Evolutionary conservation across 2,113 vertebrate species (phyloP).

Genomic region (Saccopteryx bilineata): DNA sequence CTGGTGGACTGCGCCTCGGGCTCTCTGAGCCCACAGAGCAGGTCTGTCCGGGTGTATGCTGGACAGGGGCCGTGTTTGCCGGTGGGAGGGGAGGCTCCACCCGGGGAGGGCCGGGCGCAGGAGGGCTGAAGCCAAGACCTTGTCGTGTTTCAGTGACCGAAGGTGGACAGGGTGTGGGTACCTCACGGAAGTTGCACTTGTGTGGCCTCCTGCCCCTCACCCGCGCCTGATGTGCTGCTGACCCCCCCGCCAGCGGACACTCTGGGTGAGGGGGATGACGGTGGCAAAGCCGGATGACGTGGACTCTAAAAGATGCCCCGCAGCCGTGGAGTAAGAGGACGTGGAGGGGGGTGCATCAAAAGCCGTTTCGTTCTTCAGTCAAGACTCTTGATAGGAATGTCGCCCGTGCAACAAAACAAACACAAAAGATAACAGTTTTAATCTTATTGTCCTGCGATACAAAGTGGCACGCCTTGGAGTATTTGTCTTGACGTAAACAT

Average conservation of each 20-base stretch:
- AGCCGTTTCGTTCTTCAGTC: background rate
- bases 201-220: conserved; percentile 83
- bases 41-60: conserved; percentile 86
- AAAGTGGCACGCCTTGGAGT: conserved; percentile 32
- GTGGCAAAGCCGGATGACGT: conserved; percentile 82
- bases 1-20: conserved; percentile 85
- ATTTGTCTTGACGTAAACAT: conserved; percentile 61
- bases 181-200: conserved; percentile 83
- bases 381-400: conserved; percentile 41
- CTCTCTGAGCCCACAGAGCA: conserved; percentile 83
- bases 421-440: conserved; percentile 50
- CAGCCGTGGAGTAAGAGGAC: conserved; percentile 66
- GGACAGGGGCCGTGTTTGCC: conserved; percentile 87
- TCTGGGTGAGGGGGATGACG: conserved; percentile 83
- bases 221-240: conserved; percentile 82
- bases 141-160: conserved; percentile 84
- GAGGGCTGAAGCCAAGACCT: conserved; percentile 77
- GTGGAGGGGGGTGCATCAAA: background rate
- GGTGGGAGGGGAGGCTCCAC: conserved; percentile 81
- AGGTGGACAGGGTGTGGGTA: conserved; percentile 78
- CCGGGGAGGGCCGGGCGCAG: conserved; percentile 53
- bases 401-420: conserved; percentile 22
- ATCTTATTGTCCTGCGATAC: conserved; percentile 53
- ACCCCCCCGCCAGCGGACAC: conserved; percentile 86
- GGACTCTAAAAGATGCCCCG: conserved; percentile 76